A percentile compares a stretch with the other conserved stretches of the same genome.
Evolutionary conservation across 2,888 invertebrate genomes (phyloP).

Genomic region (Eristalinus aeneus): DNA sequence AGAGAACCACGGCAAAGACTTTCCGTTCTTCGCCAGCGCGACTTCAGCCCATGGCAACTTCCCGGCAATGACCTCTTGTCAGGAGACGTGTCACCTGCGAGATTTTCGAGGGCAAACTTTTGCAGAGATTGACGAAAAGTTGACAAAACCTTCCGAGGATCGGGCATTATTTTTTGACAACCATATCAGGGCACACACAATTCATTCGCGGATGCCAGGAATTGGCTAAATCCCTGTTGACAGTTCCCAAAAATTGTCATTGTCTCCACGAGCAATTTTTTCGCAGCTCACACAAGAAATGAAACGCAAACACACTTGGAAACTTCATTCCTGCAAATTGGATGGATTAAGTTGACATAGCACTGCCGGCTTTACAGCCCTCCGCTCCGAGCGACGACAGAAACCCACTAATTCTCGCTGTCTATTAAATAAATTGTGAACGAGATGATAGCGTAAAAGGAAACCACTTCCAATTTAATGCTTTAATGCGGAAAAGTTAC

Average conservation of each 20-base stretch:
- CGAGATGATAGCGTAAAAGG: constrained; percentile 39
- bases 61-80: neutral
- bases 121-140: neutral
- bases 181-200: neutral
- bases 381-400: neutral
- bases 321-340: constrained; percentile 16
- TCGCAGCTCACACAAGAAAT: constrained; percentile 1
- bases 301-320: constrained; percentile 28
- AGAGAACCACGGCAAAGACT: no score
- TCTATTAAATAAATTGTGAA: constrained; percentile 47
- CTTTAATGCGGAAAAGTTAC: constrained; percentile 21
- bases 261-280: neutral
- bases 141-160: neutral
- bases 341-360: constrained; percentile 41
- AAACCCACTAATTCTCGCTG: constrained; percentile 30
- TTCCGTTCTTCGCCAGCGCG: no score
- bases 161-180: neutral
- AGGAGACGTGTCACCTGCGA: neutral
- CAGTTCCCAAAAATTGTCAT: neutral
- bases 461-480: constrained; percentile 58
- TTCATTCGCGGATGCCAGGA: neutral
- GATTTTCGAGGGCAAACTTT: neutral
- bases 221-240: neutral
- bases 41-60: neutral
- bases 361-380: neutral